These are phyloP conservation scores for Pyrgus malvae DNA, from an alignment of 2,888 invertebrate genomes.

Conservation along the genomic window DNA sequence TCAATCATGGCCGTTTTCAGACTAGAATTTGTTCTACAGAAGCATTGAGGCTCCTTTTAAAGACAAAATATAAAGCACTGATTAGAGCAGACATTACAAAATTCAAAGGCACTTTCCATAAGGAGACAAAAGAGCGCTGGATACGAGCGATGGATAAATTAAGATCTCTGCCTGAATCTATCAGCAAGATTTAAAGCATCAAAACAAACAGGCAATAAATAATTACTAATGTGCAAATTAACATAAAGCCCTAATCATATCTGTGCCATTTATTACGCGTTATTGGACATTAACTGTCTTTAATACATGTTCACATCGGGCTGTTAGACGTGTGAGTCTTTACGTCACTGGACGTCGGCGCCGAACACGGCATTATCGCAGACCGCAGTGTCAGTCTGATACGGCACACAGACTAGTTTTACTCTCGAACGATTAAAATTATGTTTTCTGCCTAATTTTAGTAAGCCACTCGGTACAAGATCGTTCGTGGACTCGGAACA, in stretches of 20 bases:
- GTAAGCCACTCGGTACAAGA: too few relatives aligned
- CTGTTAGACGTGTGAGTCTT: conserved; percentile 26
- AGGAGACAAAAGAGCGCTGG: too few relatives aligned
- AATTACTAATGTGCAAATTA: neutral
- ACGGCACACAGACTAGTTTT: neutral
- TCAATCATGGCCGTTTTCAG: too few relatives aligned
- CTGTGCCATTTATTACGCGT: neutral
- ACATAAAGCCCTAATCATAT: neutral
- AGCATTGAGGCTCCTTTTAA: too few relatives aligned
- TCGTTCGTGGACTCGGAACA: too few relatives aligned
- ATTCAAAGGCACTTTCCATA: too few relatives aligned
- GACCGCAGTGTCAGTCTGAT: neutral
- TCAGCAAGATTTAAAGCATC: neutral
- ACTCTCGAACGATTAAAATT: neutral
- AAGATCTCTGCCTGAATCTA: too few relatives aligned
- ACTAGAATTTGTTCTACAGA: too few relatives aligned
- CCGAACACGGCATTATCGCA: conserved; percentile 36
- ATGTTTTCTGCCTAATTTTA: neutral
- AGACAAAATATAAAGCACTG: too few relatives aligned
- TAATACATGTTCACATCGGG: neutral
- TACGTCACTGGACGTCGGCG: conserved; percentile 43
- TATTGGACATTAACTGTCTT: neutral
- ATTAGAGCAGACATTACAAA: too few relatives aligned
- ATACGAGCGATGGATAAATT: too few relatives aligned
- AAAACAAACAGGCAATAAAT: neutral